Conservation (phyloP, 2,888 invertebrate genomes). For the Neuroscelio doddi region DNA sequence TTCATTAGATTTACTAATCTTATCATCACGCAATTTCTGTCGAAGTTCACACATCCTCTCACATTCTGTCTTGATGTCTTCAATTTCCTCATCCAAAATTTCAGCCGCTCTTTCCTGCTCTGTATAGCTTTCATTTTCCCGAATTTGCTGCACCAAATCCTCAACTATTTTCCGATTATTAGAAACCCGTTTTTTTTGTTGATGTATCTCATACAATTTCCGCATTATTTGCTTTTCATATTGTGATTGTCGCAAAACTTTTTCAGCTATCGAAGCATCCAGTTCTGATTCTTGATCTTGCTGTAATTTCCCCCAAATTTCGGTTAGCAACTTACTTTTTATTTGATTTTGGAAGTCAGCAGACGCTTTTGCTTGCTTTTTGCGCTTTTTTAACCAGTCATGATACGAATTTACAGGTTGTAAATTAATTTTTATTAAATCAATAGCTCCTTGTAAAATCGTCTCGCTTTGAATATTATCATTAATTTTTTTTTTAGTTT, state of each 20-base stretch:
- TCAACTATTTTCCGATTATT: slow-evolving; percentile 75
- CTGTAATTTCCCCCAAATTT: slow-evolving; percentile 75
- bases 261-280: slow-evolving; percentile 74
- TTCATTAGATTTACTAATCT: slow-evolving; percentile 51
- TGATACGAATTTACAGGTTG: background rate
- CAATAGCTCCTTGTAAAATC: background rate
- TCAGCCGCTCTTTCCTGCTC: slow-evolving; percentile 71
- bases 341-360: slow-evolving; percentile 74
- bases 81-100: slow-evolving; percentile 42
- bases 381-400: slow-evolving; percentile 71
- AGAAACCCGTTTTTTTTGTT: slow-evolving; percentile 75
- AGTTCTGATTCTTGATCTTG: slow-evolving; percentile 74
- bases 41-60: slow-evolving; percentile 71
- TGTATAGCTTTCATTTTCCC: slow-evolving; percentile 72
- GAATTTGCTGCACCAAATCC: slow-evolving; percentile 73
- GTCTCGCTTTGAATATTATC: background rate
- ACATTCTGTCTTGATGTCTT: slow-evolving; percentile 52
- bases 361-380: slow-evolving; percentile 70
- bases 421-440: slow-evolving; percentile 3
- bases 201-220: slow-evolving; percentile 77
- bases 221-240: slow-evolving; percentile 80
- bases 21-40: slow-evolving; percentile 73
- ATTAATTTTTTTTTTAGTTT: background rate
- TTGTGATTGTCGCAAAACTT: slow-evolving; percentile 76
- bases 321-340: slow-evolving; percentile 72